Evolutionary conservation across 2,113 vertebrate genomes (phyloP), one percentile per base, ranked within the genome.

Genomic region (Puffinus mauretanicus): DNA sequence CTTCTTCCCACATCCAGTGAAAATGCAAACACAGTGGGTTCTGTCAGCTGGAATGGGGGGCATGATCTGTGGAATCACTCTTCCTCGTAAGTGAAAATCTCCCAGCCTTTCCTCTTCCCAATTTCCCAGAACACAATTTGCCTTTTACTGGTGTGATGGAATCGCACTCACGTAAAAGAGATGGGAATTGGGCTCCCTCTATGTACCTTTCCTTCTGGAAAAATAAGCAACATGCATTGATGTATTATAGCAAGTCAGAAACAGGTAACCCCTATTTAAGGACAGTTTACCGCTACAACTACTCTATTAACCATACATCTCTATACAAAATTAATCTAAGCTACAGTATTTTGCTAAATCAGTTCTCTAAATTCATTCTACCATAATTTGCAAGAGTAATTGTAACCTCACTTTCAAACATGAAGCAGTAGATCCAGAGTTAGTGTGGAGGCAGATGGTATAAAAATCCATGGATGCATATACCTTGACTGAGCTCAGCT

Each of bases 301-400:
- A 77, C 77, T 97, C 96, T 93, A 97, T 93, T 94, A 93, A 95
- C 73, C 62, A 91, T 54, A 29, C 46, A 87, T 83, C 80, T 97
- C 64, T 90, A 64, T 2, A 91, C 65, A 85, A 20, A 97, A 97
- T 94, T 94, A 92, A 97, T 86, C 83, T 92, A 94, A 96, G 80
- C 62, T 36, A 49, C n/a, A 89, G 47, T 40, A 79, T 90, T 87
- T 73, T 47, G 20, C 20, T 95, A 97, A 94, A 97, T 95, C 57
- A 92, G 32, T 61, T 61, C 24, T 61, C 60, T 38, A 61, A 36
- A 38, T 26, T 61, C 24, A 38, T 61, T 61, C 60, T 61, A 61
- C n/a, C 60, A 26, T 38, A 26, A 61, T 26, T 38, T 61, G n/a
- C n/a, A 61, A 36, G 25, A 61, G 60, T 26, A 61, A 61, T 26